Evolutionary conservation across 92 coral and sea anemone genomes (phyloP), one percentile per base, ranked within the genome.

Genomic region (Isaurus tuberculatus): DNA sequence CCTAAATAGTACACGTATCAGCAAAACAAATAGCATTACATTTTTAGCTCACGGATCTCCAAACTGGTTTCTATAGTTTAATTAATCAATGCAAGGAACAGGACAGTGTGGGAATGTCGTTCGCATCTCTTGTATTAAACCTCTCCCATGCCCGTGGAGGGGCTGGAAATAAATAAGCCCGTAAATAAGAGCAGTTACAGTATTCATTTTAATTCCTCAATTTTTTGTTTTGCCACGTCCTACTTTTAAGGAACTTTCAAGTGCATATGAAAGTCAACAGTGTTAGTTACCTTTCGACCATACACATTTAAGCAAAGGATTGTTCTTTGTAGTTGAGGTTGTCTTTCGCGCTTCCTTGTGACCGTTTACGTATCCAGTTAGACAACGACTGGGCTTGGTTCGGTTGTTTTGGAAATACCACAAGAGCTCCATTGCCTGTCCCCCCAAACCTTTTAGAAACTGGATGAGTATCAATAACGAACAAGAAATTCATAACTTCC

Each of bases 381-480:
- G 77, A 71, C 77, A 71, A 11, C 57, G 58, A 42, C 20, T 10
- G 32, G 20, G 16, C 58, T 43, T 69, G 77, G 16, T 43, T 7
- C 33, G 4, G 20, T 3, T 71, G 77, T 16, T 71, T 11, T 43
- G 57, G 77, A 17, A 71, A 44, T 44, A 72, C 61, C 22, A 72
- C 79, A 8, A 72, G 61, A 72, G 19, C 79, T 3, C 84, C 73
- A 77, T 60, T 84, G 30, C 66, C 65, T 16, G 89, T 43, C 33
- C 80, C 84, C 49, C 89, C 84, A 42, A 75, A 27, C 22, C 25
- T 85, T 67, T 69, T 28, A 8, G 63, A 20, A 34, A 46, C 79
- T 5, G 61, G 60, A 46, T 72, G 79, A 32, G 79, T 72, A 37
- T 72, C 79, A 44, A 72, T 46, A 3, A 72, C 8, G 79, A 72